Evolutionary conservation across 2,888 invertebrate species (phyloP), one percentile per base, ranked within the genome.

Genomic region (Lymantria monacha): DNA sequence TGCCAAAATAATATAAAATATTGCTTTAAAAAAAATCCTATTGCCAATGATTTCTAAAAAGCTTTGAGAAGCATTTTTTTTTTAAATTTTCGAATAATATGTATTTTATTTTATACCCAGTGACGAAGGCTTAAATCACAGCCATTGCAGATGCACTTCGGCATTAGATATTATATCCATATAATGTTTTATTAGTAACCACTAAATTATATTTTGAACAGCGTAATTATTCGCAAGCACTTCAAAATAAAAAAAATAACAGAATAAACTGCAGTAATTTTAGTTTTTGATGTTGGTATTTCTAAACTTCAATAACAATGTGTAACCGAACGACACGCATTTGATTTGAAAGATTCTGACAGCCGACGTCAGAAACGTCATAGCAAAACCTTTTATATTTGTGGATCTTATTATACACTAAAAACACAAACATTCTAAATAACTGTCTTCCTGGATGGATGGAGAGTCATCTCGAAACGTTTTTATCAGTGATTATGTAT

Each of bases 81-180:
- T 36, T 30, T 48, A 46, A 59, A 60, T 55, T 33, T 55, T 56
- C 40, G 51, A 38, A 33, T 46, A 46, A 10, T 33, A 12, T 61
- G 59, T 61, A 62, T 59, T 68, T 62, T 54, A 62, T 68, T 67
- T 69, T 78, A 81, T 87, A 89, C 87, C 87, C 86, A 88, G 81
- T 74, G 81, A 73, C 77, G 83, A 75, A 83, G 79, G 69, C 81
- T 84, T 80, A 85, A 70, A 79, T 86, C 84, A 87, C 86, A 88
- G 82, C 85, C 81, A 80, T 83, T 80, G 76, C 83, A 86, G 75
- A 82, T 83, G 76, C 84, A 85, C 81, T 81, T 80, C 75, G 82
- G 81, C 83, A 87, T 87, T 78, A 83, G 83, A 76, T 79, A 83
- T 10, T 33, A 10, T 76, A 81, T 83, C 82, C 82, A 82, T 83